Base-by-base conservation (phyloP, 2,113 vertebrate species). In the Lampris megalopsis region DNA sequence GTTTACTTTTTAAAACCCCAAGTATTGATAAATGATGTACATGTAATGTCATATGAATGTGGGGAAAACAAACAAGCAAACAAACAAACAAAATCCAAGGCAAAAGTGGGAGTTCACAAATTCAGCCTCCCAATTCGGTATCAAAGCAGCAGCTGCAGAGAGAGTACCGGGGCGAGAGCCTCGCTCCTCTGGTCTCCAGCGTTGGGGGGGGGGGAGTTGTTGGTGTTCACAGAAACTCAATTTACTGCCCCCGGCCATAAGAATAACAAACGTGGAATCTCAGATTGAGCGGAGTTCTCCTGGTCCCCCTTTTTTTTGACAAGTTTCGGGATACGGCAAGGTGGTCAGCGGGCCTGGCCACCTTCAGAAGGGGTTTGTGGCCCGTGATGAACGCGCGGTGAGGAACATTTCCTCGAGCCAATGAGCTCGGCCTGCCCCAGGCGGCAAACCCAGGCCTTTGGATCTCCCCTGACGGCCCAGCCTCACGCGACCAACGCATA, bases 61-160 rank as follows among this genome's bases (percentile, higher is more conserved):
- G n/a, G n/a, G n/a, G n/a, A n/a, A n/a, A n/a, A n/a, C n/a, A n/a
- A n/a, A n/a, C n/a, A n/a, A n/a, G n/a, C n/a, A n/a, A n/a, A n/a
- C n/a, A n/a, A n/a, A n/a, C n/a, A n/a, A n/a, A n/a, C n/a, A 45
- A 47, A 37, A 11, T 73, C 65, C 52, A 42, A 60, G 43, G 13
- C 56, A 71, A 77, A 58, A 47, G 35, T 24, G 4, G 1, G 13
- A 63, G 69, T 70, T 82, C 24, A 75, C 57, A 80, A 75, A 80
- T 49, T 82, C 54, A 41, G 53, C 35, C 35, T 52, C 13, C 24
- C 53, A n/a, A 52, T 70, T 7, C 73, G 61, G 70, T 54, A 72
- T 68, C 61, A 83, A 75, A 84, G 67, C 75, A 75, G 41, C 40
- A 59, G 3, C 57, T 74, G 47, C 42, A 50, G 6, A 43, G 63